phyloP scores from a whole-genome alignment of 2,888 invertebrate species.

The Nasonia oneida region DNA sequence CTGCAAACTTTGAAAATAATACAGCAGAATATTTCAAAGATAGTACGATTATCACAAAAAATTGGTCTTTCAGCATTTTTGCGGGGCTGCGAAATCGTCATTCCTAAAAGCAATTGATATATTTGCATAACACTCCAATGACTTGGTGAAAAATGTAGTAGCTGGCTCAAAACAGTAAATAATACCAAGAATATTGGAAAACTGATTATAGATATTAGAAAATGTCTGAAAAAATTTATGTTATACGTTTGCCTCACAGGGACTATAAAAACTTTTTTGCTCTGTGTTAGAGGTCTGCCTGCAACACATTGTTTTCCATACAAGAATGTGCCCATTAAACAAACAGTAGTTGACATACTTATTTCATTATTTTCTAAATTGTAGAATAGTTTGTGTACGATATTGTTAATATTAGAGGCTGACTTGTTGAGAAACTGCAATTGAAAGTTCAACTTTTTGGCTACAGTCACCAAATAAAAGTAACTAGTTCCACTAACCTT shows the following conservation, averaged over 20 bases:
- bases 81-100: neutral
- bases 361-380: neutral
- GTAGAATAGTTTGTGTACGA: neutral
- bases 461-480: neutral
- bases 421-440: neutral
- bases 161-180: neutral
- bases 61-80: neutral
- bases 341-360: neutral
- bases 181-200: neutral
- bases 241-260: neutral
- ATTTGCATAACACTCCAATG: neutral
- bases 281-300: neutral
- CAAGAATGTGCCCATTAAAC: neutral
- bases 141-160: neutral
- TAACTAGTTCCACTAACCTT: neutral
- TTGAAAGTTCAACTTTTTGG: slow-evolving; percentile 13
- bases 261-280: neutral
- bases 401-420: neutral
- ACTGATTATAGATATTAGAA: neutral
- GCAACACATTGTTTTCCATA: neutral
- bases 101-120: slow-evolving; percentile 1
- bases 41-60: neutral
- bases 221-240: neutral
- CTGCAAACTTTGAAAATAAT: neutral
- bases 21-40: neutral